Base-by-base conservation (phyloP, 2,113 vertebrate species). In the Mirounga angustirostris region DNA sequence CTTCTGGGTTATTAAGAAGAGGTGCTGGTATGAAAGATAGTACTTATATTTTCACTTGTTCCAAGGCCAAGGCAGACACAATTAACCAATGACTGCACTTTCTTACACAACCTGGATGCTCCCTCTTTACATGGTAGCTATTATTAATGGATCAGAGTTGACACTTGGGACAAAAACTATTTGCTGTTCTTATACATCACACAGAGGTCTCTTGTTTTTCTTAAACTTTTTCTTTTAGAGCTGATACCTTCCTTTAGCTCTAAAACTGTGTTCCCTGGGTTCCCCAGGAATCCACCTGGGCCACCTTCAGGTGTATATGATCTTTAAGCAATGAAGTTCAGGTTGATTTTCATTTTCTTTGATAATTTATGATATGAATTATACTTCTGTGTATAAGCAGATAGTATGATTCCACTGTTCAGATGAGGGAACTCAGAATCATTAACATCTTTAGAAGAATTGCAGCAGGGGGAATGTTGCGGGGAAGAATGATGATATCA, bases 341-440 rank as follows among this genome's bases (percentile, higher is more conserved):
- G 50, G 33, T 90, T 33, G 54, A 54, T 58, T 79, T 91, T 71
- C 16, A 58, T 89, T 94, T 91, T 88, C 19, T 65, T 61, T 52
- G n/a, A 21, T 36, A 58, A 83, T 43, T 97, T 94, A 28, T 85
- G n/a, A 63, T 52, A 80, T 36, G 13, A 95, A 74, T 96, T 89
- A 73, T 90, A 40, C 9, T 91, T n/a, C 40, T 80, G 56, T 22
- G 36, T 83, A 58, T 74, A 86, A 73, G 71, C 7, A 96, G 63
- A 30, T 18, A 69, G 52, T 67, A 79, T 56, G 82, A 80, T 21
- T 16, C 56, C 3, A 63, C 63, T 50, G 7, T 71, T 97, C 19
- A 94, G 40, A 58, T 86, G 30, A 94, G 11, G 67, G 36, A 33
- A 0, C 56, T 95, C 26, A 24, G 18, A 89, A 69, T 74, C 18